Evolutionary conservation across 2,888 invertebrate genomes (phyloP).

Genomic region (Metalampra italica): DNA sequence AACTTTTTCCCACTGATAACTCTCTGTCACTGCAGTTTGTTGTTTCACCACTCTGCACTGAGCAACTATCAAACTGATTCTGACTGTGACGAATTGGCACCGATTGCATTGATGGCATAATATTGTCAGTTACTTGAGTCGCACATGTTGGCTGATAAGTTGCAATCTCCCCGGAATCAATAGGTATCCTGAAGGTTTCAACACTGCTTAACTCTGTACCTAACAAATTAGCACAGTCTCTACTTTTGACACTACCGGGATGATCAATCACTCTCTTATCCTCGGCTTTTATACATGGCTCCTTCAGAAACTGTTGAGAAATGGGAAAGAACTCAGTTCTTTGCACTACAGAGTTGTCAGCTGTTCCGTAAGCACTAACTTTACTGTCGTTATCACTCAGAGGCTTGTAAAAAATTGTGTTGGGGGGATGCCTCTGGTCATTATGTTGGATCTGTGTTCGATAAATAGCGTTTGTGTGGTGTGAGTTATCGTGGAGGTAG

Average conservation of each 20-base stretch:
- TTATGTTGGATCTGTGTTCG: constrained; percentile 38
- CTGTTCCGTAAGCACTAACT: constrained; percentile 38
- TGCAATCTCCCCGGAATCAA: constrained; percentile 43
- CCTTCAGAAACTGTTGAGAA: constrained; percentile 50
- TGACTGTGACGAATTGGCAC: constrained; percentile 45
- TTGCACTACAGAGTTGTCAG: constrained; percentile 36
- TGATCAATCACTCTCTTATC: constrained; percentile 38
- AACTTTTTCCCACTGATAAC: constrained; percentile 56
- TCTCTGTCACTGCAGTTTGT: constrained; percentile 58
- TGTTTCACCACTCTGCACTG: constrained; percentile 51
- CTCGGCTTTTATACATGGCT: constrained; percentile 41
- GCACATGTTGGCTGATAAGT: constrained; percentile 58
- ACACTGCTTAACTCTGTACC: constrained; percentile 42
- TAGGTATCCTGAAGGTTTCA: constrained; percentile 51
- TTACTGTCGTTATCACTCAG: constrained; percentile 48
- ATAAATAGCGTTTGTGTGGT: constrained; percentile 43
- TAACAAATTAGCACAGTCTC: constrained; percentile 41
- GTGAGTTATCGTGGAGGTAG: constrained; percentile 47
- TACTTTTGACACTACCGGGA: constrained; percentile 36
- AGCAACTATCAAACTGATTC: constrained; percentile 57
- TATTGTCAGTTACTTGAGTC: constrained; percentile 36
- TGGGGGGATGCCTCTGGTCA: constrained; percentile 41
- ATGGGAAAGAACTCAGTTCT: constrained; percentile 47
- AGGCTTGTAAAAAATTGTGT: constrained; percentile 52
- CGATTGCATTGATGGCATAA: constrained; percentile 54